These are phyloP conservation scores for Cotesia vestalis DNA, from an alignment of 1,140 invertebrate genomes.

Conservation along the genomic window DNA sequence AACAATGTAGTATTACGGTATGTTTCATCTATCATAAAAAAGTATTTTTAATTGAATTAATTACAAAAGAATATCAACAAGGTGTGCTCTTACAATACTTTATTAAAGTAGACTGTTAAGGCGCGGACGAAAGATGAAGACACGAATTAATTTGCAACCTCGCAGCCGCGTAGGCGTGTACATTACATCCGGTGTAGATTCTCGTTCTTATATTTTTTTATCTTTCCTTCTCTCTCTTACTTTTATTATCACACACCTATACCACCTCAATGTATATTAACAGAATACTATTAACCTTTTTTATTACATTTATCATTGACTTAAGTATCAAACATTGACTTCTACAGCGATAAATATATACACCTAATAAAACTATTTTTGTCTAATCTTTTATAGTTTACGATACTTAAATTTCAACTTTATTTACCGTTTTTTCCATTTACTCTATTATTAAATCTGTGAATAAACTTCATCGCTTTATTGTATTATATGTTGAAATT, in stretches of 20 bases:
- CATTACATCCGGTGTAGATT: constrained; percentile 39
- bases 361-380: no score
- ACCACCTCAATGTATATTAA: neutral
- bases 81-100: constrained; percentile 37
- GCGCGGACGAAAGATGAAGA: constrained; percentile 26
- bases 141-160: constrained; percentile 43
- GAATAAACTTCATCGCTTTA: no score
- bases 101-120: constrained; percentile 38
- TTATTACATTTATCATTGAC: no score
- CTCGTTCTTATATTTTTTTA: constrained; percentile 1
- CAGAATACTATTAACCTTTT: no score
- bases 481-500: no score
- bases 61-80: constrained; percentile 29
- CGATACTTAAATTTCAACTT: no score
- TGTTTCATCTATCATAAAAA: neutral
- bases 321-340: no score
- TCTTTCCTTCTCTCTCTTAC: constrained; percentile 4
- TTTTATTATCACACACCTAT: constrained; percentile 2
- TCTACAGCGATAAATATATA: no score
- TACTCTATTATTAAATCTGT: no score
- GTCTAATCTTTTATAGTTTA: no score
- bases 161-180: constrained; percentile 38
- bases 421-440: no score
- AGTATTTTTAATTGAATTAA: constrained; percentile 18
- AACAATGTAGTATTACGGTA: no score